These are phyloP conservation scores for Melieria picta DNA, from an alignment of 2,888 invertebrate species.

Conservation along the genomic window DNA sequence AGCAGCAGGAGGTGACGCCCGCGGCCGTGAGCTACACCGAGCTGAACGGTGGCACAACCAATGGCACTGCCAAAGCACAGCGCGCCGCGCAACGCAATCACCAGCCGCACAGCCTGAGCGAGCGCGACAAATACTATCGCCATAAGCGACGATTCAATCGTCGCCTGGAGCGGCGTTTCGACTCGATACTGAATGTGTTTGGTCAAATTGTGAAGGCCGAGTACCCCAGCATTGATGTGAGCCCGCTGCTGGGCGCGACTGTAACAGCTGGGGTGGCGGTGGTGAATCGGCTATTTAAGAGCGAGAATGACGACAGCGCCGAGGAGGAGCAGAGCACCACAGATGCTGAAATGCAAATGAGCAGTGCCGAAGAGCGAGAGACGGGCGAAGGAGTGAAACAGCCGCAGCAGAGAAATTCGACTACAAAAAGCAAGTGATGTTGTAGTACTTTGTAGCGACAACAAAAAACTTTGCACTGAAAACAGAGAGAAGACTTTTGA, in stretches of 20 bases:
- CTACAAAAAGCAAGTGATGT: background rate
- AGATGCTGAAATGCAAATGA: slow-evolving; percentile 1
- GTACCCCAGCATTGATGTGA: slow-evolving; percentile 53
- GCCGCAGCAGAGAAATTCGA: background rate
- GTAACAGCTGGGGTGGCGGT: slow-evolving; percentile 34
- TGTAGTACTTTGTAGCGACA: background rate
- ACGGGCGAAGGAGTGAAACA: background rate
- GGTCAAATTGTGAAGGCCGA: slow-evolving; percentile 54
- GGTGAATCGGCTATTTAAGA: slow-evolving; percentile 33
- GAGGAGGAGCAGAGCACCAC: slow-evolving; percentile 26
- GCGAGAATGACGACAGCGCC: slow-evolving; percentile 32
- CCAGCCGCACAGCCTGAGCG: slow-evolving; percentile 28
- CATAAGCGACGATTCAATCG: slow-evolving; percentile 58
- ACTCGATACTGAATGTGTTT: slow-evolving; percentile 53
- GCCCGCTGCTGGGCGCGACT: slow-evolving; percentile 39
- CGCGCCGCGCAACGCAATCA: background rate
- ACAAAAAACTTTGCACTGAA: background rate
- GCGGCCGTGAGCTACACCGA: background rate
- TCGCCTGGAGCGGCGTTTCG: slow-evolving; percentile 57
- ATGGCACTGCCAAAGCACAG: background rate
- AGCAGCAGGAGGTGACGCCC: background rate
- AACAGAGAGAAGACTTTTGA: background rate
- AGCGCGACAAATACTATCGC: slow-evolving; percentile 57
- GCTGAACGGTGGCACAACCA: background rate
- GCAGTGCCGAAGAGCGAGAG: background rate